Percentiles rank a stretch among this genome's conserved stretches.
These are phyloP conservation scores for Sisor rabdophorus DNA, from an alignment of 2,113 vertebrate species.

Conservation along the genomic window DNA sequence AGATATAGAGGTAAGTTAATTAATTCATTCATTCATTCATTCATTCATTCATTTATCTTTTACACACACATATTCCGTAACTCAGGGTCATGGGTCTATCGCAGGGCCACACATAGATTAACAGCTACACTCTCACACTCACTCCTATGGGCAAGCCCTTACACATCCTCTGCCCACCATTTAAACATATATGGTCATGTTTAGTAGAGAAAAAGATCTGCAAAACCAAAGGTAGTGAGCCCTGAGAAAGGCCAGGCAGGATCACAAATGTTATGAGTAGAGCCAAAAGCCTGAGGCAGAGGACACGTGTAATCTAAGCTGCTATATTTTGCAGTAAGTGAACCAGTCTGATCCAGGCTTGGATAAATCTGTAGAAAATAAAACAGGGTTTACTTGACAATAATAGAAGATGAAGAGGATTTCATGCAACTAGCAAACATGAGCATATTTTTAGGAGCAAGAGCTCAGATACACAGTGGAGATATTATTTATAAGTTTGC, in stretches of 20 bases:
- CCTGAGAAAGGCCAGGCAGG: slow-evolving; percentile 21
- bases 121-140: too few species aligned
- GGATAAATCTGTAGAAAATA: background rate
- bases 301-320: slow-evolving; percentile 31
- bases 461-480: background rate
- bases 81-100: too few species aligned
- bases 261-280: slow-evolving; percentile 21
- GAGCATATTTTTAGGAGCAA: background rate
- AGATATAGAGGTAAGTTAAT: too few species aligned
- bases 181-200: slow-evolving; percentile 11
- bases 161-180: too few species aligned
- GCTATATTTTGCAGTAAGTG: slow-evolving; percentile 16
- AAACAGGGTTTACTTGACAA: slow-evolving; percentile 25
- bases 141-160: too few species aligned
- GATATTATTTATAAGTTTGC: background rate
- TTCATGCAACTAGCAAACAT: slow-evolving; percentile 16
- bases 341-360: background rate
- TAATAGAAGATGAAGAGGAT: background rate
- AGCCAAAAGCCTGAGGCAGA: slow-evolving; percentile 27
- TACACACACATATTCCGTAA: too few species aligned
- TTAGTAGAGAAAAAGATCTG: slow-evolving; percentile 21
- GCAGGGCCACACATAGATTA: too few species aligned
- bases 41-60: too few species aligned
- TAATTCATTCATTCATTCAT: too few species aligned
- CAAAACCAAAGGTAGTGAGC: slow-evolving; percentile 27